Conservation (phyloP, 2,113 vertebrate species). For the Orientallactaga bullata region DNA sequence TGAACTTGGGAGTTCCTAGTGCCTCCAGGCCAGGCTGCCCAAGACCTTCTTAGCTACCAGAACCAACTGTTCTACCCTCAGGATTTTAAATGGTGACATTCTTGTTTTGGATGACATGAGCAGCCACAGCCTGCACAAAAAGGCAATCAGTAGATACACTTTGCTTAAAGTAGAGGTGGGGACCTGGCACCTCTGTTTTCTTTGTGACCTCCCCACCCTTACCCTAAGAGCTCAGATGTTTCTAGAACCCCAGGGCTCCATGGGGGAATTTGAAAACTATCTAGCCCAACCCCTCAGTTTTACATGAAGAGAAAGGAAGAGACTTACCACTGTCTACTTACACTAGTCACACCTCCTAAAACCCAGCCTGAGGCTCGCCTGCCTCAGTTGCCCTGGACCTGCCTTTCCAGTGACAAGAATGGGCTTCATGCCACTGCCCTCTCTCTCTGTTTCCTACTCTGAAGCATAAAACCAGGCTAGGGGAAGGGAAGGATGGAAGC, state of each 20-base stretch:
- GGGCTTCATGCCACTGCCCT: too few species aligned
- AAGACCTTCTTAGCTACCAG: background rate
- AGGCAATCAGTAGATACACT: background rate
- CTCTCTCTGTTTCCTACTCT: background rate
- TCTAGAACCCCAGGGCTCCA: background rate
- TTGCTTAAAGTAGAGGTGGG: accelerated
- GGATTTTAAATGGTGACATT: background rate
- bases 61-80: background rate
- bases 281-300: background rate
- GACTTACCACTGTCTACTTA: too few species aligned
- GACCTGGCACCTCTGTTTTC: background rate
- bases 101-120: background rate
- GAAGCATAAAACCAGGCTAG: background rate
- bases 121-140: background rate
- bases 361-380: background rate
- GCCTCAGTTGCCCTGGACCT: too few species aligned
- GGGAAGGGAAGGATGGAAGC: background rate
- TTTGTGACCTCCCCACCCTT: background rate
- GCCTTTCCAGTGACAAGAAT: too few species aligned
- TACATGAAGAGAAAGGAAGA: background rate
- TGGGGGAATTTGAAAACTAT: background rate
- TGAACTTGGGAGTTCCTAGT: background rate
- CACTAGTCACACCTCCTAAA: background rate
- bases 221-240: background rate
- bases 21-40: background rate